These are phyloP conservation scores for Drosophila nikananu DNA, from an alignment of 1,140 invertebrate genomes.

Conservation along the genomic window DNA sequence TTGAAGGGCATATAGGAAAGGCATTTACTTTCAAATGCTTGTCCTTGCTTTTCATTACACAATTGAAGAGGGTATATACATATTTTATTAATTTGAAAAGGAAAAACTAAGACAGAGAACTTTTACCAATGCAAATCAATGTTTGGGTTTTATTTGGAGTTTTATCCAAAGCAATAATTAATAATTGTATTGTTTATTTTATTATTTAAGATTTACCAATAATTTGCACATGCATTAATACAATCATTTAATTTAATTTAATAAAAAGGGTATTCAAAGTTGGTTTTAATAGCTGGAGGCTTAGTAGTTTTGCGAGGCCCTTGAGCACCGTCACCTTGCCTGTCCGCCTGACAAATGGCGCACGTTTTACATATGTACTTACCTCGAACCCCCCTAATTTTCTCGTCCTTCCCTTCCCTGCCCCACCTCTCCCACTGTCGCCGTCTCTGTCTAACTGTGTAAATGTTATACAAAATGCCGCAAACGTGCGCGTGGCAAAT, in stretches of 20 bases:
- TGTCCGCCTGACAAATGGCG: slow-evolving; percentile 72
- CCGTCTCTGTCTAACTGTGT: slow-evolving; percentile 35
- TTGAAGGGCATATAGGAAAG: background rate
- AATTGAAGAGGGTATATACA: too few species aligned
- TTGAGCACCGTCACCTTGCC: slow-evolving; percentile 61
- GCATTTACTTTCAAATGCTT: background rate
- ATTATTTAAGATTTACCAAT: too few species aligned
- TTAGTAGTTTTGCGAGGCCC: slow-evolving; percentile 37
- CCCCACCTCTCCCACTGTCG: background rate
- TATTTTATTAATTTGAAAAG: background rate
- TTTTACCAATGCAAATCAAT: too few species aligned
- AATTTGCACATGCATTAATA: too few species aligned
- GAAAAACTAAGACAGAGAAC: background rate
- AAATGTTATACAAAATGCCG: slow-evolving; percentile 81
- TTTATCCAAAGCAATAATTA: too few species aligned
- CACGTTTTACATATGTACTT: slow-evolving; percentile 81
- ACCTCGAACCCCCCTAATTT: slow-evolving; percentile 50
- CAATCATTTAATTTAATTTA: background rate
- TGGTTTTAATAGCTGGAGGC: background rate
- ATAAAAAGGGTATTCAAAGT: slow-evolving; percentile 15
- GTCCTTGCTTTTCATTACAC: background rate
- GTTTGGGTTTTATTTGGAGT: background rate
- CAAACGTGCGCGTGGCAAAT: slow-evolving; percentile 82
- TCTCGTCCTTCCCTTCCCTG: background rate
- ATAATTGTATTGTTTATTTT: too few species aligned